Evolutionary conservation across 2,113 vertebrate species (phyloP).

Genomic region (Rutilus rutilus): DNA sequence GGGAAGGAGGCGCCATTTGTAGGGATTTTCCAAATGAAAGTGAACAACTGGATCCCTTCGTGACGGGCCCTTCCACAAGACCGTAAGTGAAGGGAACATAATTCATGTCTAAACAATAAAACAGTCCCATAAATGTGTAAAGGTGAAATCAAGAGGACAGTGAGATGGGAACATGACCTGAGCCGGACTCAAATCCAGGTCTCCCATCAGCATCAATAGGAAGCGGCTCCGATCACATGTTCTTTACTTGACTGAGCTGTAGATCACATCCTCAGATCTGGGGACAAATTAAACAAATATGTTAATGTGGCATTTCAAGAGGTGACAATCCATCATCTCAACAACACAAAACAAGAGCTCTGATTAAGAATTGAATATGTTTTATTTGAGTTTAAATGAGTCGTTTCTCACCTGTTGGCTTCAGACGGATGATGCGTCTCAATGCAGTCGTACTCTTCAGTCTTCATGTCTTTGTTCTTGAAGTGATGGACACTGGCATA

Average conservation of each 20-base stretch:
- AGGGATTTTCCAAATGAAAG: no score
- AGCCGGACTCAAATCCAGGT: not conserved
- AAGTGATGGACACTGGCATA: constrained; percentile 3
- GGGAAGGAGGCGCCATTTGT: no score
- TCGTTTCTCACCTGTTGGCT: not conserved
- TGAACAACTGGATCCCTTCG: no score
- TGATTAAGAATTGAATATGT: not conserved
- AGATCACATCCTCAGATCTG: not conserved
- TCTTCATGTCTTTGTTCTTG: constrained; percentile 9
- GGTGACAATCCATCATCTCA: no score
- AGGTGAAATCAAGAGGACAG: not conserved
- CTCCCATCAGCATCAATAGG: not conserved
- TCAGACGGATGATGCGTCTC: not conserved
- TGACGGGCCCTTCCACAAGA: no score
- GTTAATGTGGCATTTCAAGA: not conserved
- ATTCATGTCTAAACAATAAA: not conserved
- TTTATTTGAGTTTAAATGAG: not conserved
- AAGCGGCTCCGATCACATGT: not conserved
- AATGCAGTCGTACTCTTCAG: not conserved
- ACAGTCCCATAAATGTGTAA: not conserved
- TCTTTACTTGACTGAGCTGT: constrained; percentile 16
- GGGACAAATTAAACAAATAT: not conserved
- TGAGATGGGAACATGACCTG: not conserved
- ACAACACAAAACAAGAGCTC: not conserved
- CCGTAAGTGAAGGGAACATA: no score